Base-by-base conservation (phyloP, 2,113 vertebrate species). In the Xiphophorus maculatus region DNA sequence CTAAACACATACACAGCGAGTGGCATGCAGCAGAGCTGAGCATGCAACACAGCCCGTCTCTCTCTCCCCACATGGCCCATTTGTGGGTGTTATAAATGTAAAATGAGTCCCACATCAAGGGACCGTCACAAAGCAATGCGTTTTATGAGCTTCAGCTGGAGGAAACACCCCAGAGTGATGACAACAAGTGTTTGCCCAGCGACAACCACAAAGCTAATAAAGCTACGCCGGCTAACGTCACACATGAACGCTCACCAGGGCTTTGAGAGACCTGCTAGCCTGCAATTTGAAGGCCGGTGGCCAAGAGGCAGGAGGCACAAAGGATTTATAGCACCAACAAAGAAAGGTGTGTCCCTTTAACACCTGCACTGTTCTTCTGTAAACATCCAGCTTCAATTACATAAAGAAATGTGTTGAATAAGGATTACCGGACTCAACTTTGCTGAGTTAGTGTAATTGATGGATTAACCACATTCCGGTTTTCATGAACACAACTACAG, bases 131-230 rank as follows among this genome's bases (percentile, higher is more conserved):
- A 89, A 91, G 89, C 82, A 71, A 78, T 32, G 86, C 79, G 82
- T 89, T 92, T 93, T 91, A 92, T 29, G 79, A 79, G 84, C 69
- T 83, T 82, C 89, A 89, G 90, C 88, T 92, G 89, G 78, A 89
- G 90, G 93, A 91, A 93, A 93, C 91, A 93, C 91, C 93, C 91
- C 87, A 80, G 88, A 91, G 93, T 89, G 91, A 91, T 89, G 90
- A 91, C 91, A 91, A 91, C 91, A 81, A 91, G 82, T 80, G 91
- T 91, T 83, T 85, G 84, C 82, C 85, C 66, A 74, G 82, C 86
- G 70, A 80, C 54, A 61, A 88, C 90, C 91, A 66, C 91, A 89
- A 79, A 85, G 68, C 91, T 87, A 91, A 92, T 91, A 92, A 93
- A 92, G 76, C 87, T 51, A 76, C 69, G 37, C 90, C 61, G 63